Evolutionary conservation across 2,113 vertebrate species (phyloP).

Genomic region (Dicentrarchus labrax): DNA sequence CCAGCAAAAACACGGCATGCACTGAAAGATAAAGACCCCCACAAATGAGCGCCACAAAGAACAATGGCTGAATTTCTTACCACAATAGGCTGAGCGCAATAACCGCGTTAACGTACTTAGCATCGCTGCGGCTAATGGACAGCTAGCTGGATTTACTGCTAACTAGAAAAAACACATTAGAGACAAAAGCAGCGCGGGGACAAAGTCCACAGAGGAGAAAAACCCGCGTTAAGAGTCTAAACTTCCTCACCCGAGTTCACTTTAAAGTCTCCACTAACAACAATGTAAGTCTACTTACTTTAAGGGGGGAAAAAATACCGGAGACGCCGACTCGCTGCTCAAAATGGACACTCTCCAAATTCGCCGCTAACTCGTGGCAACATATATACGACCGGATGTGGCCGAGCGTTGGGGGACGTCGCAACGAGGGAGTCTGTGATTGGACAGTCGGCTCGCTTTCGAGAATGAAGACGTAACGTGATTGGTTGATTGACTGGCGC

Average conservation of each 20-base stretch:
- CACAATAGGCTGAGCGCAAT: accelerated
- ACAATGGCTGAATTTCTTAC: accelerated
- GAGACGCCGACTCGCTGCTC: slow-evolving; percentile 70
- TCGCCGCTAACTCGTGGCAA: slow-evolving; percentile 84
- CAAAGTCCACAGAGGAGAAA: accelerated
- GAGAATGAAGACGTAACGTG: accelerated
- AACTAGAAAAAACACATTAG: neutral
- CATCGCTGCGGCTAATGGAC: slow-evolving; percentile 27
- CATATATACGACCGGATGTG: slow-evolving; percentile 82
- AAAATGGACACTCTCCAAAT: slow-evolving; percentile 84
- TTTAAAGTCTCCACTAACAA: no score
- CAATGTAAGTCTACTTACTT: no score
- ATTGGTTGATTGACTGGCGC: slow-evolving; percentile 49
- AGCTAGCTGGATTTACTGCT: slow-evolving; percentile 5
- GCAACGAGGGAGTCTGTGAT: slow-evolving; percentile 27
- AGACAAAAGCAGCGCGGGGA: accelerated
- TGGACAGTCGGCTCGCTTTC: accelerated
- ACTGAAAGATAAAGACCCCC: accelerated
- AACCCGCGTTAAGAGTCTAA: no score
- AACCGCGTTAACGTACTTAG: slow-evolving; percentile 31
- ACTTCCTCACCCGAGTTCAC: no score
- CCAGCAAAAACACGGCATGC: accelerated
- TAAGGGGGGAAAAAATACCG: slow-evolving; percentile 29
- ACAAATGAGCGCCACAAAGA: accelerated
- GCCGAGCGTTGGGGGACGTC: neutral